These are phyloP conservation scores for Heterohyrax brucei DNA, from an alignment of 2,797 vertebrate genomes.

Conservation along the genomic window DNA sequence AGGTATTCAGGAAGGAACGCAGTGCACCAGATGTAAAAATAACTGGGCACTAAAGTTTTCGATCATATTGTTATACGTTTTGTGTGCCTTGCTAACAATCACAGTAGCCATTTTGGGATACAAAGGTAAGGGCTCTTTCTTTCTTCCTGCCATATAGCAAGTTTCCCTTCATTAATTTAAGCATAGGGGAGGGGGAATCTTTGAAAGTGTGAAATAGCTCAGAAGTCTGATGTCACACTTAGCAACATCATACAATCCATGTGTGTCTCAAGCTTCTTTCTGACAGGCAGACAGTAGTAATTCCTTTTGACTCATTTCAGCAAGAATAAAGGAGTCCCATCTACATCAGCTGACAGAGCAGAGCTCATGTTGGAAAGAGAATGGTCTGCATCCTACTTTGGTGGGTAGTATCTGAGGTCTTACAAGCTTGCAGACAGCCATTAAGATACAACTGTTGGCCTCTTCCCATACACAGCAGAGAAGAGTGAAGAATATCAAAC, in stretches of 20 bases:
- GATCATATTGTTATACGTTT: slow-evolving; percentile 96
- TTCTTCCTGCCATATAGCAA: slow-evolving; percentile 64
- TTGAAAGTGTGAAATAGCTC: slow-evolving; percentile 13
- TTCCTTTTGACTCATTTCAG: slow-evolving; percentile 35
- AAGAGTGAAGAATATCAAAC: not conserved
- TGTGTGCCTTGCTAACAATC: slow-evolving; percentile 96
- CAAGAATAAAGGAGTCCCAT: not conserved
- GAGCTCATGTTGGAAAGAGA: not conserved
- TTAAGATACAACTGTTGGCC: not conserved
- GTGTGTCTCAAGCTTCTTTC: not conserved
- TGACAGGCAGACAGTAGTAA: not conserved
- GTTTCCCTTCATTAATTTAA: slow-evolving; percentile 43
- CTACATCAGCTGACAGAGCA: not conserved
- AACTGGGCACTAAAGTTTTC: slow-evolving; percentile 98
- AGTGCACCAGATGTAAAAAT: slow-evolving; percentile 98
- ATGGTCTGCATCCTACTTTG: not conserved
- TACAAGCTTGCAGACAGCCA: not conserved
- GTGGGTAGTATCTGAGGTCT: not conserved
- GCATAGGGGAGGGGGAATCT: slow-evolving; percentile 18
- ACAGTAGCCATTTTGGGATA: slow-evolving; percentile 97
- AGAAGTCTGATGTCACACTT: not conserved
- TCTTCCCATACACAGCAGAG: not conserved
- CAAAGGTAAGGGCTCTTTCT: slow-evolving; percentile 93
- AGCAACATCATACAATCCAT: not conserved
- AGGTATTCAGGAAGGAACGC: slow-evolving; percentile 98